phyloP scores from a whole-genome alignment of 2,113 vertebrate species.

The Coracopsis vasa region DNA sequence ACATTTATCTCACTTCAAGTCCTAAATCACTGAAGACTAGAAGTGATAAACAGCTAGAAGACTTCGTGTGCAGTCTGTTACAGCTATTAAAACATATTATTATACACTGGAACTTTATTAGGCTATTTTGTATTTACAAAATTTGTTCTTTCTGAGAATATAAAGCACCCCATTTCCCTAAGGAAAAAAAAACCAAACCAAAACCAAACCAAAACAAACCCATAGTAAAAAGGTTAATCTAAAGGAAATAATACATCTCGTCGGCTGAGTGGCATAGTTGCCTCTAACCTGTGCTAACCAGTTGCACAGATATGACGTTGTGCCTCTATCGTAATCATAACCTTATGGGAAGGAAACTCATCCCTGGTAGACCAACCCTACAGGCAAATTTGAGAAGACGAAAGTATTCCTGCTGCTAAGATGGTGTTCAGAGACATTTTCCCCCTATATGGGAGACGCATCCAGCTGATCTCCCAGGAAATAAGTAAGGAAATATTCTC shows the following conservation, averaged over 20 bases:
- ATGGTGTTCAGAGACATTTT: neutral
- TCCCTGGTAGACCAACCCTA: neutral
- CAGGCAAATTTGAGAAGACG: neutral
- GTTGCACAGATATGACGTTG: accelerated
- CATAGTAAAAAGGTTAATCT: neutral
- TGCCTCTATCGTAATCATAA: neutral
- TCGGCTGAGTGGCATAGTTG: neutral
- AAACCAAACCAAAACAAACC: accelerated
- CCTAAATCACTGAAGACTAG: neutral
- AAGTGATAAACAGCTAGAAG: neutral
- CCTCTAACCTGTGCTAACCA: neutral
- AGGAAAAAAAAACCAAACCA: neutral
- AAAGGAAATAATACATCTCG: neutral
- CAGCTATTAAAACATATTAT: neutral
- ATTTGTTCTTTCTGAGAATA: neutral
- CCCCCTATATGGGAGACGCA: accelerated
- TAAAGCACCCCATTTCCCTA: neutral
- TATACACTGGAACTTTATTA: neutral
- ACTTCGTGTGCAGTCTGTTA: neutral
- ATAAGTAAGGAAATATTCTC: neutral
- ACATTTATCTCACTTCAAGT: neutral
- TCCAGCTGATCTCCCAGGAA: neutral
- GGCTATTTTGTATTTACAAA: neutral
- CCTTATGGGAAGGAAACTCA: neutral
- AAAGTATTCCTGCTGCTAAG: neutral